phyloP scores from a whole-genome alignment of 2,113 vertebrate species.

The Plecotus auritus region DNA sequence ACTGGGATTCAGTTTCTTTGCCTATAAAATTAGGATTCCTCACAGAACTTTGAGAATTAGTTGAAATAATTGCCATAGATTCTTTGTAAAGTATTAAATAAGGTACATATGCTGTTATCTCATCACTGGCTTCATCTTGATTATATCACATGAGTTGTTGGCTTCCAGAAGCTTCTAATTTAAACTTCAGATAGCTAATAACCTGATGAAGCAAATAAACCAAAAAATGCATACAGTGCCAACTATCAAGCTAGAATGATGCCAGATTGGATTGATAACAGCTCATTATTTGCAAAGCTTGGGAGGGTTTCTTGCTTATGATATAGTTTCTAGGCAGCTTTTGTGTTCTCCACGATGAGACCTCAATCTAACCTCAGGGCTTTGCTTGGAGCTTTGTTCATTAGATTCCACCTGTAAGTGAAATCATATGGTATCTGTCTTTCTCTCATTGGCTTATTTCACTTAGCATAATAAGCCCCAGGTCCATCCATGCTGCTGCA shows the following conservation, averaged over 20 bases:
- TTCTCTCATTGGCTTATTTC: too few species aligned
- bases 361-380: neutral
- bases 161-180: neutral
- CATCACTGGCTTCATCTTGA: neutral
- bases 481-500: too few species aligned
- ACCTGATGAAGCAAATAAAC: neutral
- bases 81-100: neutral
- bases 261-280: neutral
- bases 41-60: neutral
- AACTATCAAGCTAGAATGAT: neutral
- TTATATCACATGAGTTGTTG: neutral
- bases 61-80: neutral
- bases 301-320: neutral
- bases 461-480: too few species aligned
- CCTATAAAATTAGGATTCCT: neutral
- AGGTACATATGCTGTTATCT: neutral
- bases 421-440: too few species aligned
- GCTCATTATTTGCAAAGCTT: neutral
- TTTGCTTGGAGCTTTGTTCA: neutral
- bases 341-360: neutral
- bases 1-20: neutral
- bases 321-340: neutral
- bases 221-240: neutral
- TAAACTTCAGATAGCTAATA: neutral
- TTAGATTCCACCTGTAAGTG: neutral